Percentiles rank a stretch among this genome's conserved stretches.
Evolutionary conservation across 1,140 invertebrate genomes (phyloP).

Genomic region (Lucilia cuprina): DNA sequence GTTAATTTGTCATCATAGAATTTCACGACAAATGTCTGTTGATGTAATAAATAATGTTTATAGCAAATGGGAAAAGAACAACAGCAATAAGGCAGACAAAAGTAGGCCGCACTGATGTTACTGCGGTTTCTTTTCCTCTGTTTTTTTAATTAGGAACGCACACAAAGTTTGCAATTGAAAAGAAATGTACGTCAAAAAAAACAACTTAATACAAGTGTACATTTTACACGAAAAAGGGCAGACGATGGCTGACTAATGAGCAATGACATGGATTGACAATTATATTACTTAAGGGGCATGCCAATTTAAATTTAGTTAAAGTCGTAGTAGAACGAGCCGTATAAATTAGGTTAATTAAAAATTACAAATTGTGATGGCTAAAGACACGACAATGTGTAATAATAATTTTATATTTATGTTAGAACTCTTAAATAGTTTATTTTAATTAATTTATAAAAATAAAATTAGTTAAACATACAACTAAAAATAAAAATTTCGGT

Average conservation of each 20-base stretch:
- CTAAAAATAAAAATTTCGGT: too few species aligned
- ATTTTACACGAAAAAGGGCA: not conserved
- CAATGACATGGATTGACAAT: not conserved
- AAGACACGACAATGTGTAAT: not conserved
- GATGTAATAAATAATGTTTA: not conserved
- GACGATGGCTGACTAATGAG: not conserved
- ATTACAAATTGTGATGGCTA: not conserved
- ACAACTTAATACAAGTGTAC: not conserved
- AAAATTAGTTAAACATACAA: too few species aligned
- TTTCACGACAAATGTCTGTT: not conserved
- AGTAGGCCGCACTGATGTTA: not conserved
- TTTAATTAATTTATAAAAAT: too few species aligned
- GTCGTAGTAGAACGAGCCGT: not conserved
- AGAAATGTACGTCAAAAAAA: not conserved
- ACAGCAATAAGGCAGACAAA: not conserved
- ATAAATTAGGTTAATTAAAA: conserved; percentile 33
- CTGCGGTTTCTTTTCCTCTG: not conserved
- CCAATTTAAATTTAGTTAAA: not conserved
- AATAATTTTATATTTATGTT: too few species aligned
- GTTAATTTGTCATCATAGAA: conserved; percentile 15
- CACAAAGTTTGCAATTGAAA: not conserved
- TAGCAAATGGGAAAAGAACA: too few species aligned
- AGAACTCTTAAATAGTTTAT: too few species aligned
- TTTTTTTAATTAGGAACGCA: not conserved
- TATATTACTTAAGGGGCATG: not conserved